A percentile compares a stretch with the other conserved stretches of the same genome.
phyloP scores from a whole-genome alignment of 1,140 invertebrate species.

The Belonocnema kinseyi region DNA sequence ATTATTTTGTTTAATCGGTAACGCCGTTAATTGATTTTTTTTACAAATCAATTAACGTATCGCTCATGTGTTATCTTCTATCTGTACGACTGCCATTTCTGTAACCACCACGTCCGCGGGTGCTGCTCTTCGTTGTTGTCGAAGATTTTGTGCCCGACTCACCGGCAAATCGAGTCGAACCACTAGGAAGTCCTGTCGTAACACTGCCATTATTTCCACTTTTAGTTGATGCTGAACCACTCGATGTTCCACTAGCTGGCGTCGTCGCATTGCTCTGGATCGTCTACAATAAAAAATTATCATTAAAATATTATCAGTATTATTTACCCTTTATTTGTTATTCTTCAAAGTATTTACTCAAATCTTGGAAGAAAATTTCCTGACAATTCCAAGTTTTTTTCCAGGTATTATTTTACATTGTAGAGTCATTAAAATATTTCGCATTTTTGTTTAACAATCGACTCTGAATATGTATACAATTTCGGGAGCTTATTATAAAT shows the following conservation, averaged over 20 bases:
- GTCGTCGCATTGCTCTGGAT: constrained; percentile 64
- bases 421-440: no score
- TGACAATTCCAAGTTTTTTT: no score
- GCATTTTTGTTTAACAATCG: no score
- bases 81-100: constrained; percentile 73
- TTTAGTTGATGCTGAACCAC: constrained; percentile 68
- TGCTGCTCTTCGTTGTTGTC: constrained; percentile 74
- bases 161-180: constrained; percentile 62
- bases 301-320: neutral
- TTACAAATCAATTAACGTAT: constrained; percentile 38
- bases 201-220: constrained; percentile 73
- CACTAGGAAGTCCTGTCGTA: constrained; percentile 61
- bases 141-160: constrained; percentile 58
- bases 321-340: no score
- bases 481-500: no score
- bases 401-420: no score
- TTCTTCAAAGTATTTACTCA: no score
- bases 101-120: constrained; percentile 75
- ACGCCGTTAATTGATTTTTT: constrained; percentile 15
- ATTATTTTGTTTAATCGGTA: constrained; percentile 1
- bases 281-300: constrained; percentile 51
- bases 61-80: constrained; percentile 74
- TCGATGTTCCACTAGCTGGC: constrained; percentile 59
- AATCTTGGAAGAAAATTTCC: no score
- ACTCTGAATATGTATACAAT: no score